Evolutionary conservation across 2,113 vertebrate genomes (phyloP).

Genomic region (Campylomormyrus tamandua): DNA sequence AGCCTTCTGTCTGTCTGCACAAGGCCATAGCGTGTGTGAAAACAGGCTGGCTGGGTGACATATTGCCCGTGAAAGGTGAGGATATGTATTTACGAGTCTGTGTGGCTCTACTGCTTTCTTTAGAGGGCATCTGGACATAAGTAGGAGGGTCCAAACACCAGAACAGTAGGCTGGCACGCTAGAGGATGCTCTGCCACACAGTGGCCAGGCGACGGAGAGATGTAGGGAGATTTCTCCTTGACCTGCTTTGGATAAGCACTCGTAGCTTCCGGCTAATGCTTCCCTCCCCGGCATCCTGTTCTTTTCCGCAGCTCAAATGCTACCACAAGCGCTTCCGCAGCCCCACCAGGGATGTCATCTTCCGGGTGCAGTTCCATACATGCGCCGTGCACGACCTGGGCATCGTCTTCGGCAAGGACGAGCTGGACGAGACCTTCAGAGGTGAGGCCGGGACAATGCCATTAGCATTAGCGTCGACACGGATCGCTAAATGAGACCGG

Average conservation of each 20-base stretch:
- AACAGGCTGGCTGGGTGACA: constrained; percentile 28
- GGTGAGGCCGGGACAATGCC: constrained; percentile 55
- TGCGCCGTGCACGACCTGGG: constrained; percentile 90
- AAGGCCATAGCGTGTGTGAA: constrained; percentile 23
- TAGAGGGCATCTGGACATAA: constrained; percentile 11
- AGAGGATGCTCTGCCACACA: neutral
- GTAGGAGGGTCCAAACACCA: neutral
- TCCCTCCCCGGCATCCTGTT: neutral
- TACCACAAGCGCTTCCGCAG: constrained; percentile 92
- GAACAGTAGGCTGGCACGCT: neutral
- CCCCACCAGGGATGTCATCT: constrained; percentile 82
- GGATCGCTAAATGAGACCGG: neutral
- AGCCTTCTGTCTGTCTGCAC: constrained; percentile 16
- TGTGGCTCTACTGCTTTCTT: constrained; percentile 27
- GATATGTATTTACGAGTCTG: constrained; percentile 23
- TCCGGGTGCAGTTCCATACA: constrained; percentile 95
- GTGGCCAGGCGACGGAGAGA: neutral
- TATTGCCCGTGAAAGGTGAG: constrained; percentile 8
- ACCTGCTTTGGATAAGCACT: neutral
- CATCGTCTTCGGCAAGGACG: constrained; percentile 85
- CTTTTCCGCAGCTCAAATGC: constrained; percentile 76
- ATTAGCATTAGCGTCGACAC: neutral
- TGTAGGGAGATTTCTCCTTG: neutral
- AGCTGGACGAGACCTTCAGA: constrained; percentile 93
- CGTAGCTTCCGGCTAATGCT: neutral